Evolutionary conservation across 2,113 vertebrate species (phyloP).

Genomic region (Leucopsar rothschildi): DNA sequence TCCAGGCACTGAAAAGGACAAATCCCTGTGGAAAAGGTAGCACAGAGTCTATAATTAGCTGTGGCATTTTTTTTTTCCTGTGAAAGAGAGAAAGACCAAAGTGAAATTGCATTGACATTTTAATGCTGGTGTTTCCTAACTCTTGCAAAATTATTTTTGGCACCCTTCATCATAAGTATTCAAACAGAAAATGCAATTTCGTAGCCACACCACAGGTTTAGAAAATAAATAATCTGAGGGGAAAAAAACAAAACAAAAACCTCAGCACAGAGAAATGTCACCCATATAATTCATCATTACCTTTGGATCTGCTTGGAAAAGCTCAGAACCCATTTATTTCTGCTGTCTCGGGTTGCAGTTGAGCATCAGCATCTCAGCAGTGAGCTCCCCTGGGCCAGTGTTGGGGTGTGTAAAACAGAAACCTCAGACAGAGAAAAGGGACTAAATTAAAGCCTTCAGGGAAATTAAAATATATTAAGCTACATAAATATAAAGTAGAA

Average conservation of each 20-base stretch:
- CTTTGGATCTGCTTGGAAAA: neutral
- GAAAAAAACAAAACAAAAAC: neutral
- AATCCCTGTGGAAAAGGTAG: neutral
- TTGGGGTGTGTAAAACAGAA: no score
- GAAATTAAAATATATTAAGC: no score
- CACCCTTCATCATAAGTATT: neutral
- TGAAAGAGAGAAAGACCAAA: neutral
- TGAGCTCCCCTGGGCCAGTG: neutral
- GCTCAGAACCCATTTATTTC: neutral
- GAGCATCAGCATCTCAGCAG: neutral
- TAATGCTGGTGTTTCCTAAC: neutral
- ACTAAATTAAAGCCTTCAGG: no score
- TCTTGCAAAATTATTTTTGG: neutral
- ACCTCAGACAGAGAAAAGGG: no score
- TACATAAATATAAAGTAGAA: no score
- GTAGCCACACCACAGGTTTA: neutral
- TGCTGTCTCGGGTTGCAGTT: neutral
- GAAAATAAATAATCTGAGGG: neutral
- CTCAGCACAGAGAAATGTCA: neutral
- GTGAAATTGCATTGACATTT: neutral
- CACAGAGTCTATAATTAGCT: neutral
- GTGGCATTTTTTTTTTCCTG: neutral
- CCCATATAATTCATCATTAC: neutral
- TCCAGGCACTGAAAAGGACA: neutral
- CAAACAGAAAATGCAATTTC: neutral